Percentiles rank a stretch among this genome's conserved stretches.
phyloP scores from a whole-genome alignment of 2,113 vertebrate species.

The Tringa solitaria region DNA sequence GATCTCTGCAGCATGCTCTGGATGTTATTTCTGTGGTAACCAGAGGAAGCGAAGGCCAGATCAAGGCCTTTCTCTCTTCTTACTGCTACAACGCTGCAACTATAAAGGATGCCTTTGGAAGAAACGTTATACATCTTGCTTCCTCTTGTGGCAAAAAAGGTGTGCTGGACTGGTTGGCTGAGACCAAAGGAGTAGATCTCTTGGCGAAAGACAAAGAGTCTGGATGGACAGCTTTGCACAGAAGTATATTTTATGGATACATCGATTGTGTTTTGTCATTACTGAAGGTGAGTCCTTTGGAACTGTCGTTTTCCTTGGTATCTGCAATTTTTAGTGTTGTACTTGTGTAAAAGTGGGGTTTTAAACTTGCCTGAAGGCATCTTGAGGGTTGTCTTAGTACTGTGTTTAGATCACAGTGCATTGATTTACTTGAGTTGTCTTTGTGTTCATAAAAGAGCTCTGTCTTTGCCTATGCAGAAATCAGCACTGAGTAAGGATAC shows the following conservation, averaged over 20 bases:
- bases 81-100: slow-evolving; percentile 90
- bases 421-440: not conserved
- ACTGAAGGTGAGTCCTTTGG: slow-evolving; percentile 79
- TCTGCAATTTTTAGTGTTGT: not conserved
- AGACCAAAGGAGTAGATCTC: slow-evolving; percentile 85
- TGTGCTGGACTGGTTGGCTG: slow-evolving; percentile 90
- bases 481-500: not conserved
- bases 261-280: slow-evolving; percentile 92
- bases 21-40: slow-evolving; percentile 90
- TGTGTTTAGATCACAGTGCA: not conserved
- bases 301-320: not conserved
- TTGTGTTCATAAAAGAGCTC: not conserved
- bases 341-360: not conserved
- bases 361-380: not conserved
- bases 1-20: slow-evolving; percentile 87
- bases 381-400: not conserved
- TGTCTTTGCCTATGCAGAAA: not conserved
- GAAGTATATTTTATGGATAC: slow-evolving; percentile 94
- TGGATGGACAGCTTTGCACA: slow-evolving; percentile 94
- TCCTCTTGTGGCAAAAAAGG: slow-evolving; percentile 89
- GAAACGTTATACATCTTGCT: slow-evolving; percentile 88
- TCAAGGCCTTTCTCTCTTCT: slow-evolving; percentile 85
- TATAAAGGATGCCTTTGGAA: slow-evolving; percentile 87
- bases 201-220: slow-evolving; percentile 91
- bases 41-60: slow-evolving; percentile 84